phyloP scores from a whole-genome alignment of 1,140 invertebrate genomes.

The Bombus sylvicola region DNA sequence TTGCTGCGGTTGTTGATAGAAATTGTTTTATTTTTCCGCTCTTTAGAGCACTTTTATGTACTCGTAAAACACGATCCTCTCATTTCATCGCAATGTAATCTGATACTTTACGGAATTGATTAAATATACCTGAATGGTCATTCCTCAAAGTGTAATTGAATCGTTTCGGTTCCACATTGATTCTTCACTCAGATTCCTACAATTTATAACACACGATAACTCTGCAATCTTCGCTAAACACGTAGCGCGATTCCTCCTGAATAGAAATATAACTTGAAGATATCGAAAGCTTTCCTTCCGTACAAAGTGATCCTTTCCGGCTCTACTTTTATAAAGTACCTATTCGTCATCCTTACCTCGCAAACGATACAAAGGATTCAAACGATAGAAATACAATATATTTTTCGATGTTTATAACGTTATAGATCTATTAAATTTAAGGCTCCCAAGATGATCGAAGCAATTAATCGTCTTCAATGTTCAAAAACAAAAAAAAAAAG shows the following conservation, averaged over 20 bases:
- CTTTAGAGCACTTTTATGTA: background rate
- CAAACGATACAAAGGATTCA: background rate
- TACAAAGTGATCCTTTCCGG: background rate
- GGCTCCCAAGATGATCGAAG: background rate
- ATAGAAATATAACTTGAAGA: constrained; percentile 5
- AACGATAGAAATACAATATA: background rate
- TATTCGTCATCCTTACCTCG: background rate
- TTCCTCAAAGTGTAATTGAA: background rate
- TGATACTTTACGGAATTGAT: background rate
- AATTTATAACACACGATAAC: background rate
- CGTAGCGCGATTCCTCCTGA: background rate
- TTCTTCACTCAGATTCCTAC: background rate
- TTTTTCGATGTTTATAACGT: no score
- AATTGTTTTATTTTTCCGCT: background rate
- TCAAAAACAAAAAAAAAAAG: background rate
- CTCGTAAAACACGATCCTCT: background rate
- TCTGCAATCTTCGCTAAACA: background rate
- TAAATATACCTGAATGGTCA: background rate
- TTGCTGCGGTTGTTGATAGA: background rate
- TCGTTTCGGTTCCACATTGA: background rate
- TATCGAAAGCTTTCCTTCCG: constrained; percentile 2
- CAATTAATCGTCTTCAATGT: background rate
- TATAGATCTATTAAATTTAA: no score
- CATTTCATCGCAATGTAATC: background rate
- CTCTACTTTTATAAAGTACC: background rate